A percentile compares a stretch with the other conserved stretches of the same genome.
Conservation (phyloP, 2,113 vertebrate species). For the Columba livia region DNA sequence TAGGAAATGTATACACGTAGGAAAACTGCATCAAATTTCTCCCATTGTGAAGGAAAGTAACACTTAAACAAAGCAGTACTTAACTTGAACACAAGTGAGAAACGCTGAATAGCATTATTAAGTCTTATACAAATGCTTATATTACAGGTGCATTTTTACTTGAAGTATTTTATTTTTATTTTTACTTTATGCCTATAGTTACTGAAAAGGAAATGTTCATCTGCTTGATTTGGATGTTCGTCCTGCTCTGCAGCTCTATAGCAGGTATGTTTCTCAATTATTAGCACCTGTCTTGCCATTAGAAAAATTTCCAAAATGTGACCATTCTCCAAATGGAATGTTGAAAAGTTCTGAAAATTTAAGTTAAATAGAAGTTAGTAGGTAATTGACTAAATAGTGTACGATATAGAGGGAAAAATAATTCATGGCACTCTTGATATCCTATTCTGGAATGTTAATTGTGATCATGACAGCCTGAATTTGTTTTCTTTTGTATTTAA, state of each 20-base stretch:
- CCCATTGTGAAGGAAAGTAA: not conserved
- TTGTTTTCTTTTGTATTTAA: not conserved
- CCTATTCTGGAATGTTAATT: not conserved
- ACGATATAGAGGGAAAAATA: not conserved
- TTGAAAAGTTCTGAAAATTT: not conserved
- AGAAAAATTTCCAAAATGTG: not conserved
- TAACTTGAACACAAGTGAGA: not conserved
- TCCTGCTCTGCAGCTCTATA: slow-evolving; percentile 2
- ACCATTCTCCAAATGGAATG: not conserved
- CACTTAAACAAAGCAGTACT: not conserved
- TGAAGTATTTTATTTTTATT: not conserved
- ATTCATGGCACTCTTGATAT: not conserved
- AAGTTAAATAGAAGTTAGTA: not conserved
- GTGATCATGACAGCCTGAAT: not conserved
- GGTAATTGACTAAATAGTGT: not conserved
- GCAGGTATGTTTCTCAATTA: slow-evolving; percentile 44
- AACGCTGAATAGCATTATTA: not conserved
- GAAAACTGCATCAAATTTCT: not conserved
- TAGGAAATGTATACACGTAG: not conserved
- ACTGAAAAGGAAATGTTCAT: not conserved
- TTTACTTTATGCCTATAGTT: not conserved
- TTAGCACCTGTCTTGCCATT: not conserved
- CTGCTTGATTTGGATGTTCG: not conserved
- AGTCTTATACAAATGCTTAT: not conserved
- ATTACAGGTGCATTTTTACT: not conserved